Conservation (phyloP, 2,113 vertebrate species). For the Cynopterus brachyotis region DNA sequence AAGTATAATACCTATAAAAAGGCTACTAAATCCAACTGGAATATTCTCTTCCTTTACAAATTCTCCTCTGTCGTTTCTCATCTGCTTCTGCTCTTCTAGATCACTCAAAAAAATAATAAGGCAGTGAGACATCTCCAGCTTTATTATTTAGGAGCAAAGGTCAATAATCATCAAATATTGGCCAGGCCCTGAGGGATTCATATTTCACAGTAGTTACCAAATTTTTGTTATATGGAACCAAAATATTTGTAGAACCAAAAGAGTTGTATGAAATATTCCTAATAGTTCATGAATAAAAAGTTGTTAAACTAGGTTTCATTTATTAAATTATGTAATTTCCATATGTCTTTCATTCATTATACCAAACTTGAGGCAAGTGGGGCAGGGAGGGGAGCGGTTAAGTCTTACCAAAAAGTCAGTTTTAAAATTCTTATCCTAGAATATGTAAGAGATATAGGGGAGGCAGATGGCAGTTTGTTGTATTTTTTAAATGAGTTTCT, state of each 20-base stretch:
- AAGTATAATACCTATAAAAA: neutral
- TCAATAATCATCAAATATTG: constrained; percentile 3
- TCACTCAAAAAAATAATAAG: neutral
- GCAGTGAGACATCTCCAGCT: neutral
- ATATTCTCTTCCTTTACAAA: neutral
- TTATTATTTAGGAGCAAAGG: neutral
- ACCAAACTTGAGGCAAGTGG: neutral
- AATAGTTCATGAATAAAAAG: neutral
- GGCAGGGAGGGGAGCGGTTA: too few species aligned
- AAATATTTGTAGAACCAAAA: neutral
- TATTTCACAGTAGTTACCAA: neutral
- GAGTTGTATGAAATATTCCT: neutral
- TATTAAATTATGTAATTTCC: neutral
- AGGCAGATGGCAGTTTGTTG: neutral
- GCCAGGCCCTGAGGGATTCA: neutral
- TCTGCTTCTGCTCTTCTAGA: neutral
- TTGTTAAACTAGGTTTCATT: neutral
- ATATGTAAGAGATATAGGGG: neutral
- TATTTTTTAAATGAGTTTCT: constrained; percentile 4
- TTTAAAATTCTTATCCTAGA: constrained; percentile 18
- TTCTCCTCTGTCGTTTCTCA: neutral
- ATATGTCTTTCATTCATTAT: neutral
- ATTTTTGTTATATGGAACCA: neutral
- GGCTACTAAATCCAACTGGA: neutral
- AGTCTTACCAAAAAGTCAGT: neutral